phyloP scores from a whole-genome alignment of 2,888 invertebrate species.

The Strigamia maritima region DNA sequence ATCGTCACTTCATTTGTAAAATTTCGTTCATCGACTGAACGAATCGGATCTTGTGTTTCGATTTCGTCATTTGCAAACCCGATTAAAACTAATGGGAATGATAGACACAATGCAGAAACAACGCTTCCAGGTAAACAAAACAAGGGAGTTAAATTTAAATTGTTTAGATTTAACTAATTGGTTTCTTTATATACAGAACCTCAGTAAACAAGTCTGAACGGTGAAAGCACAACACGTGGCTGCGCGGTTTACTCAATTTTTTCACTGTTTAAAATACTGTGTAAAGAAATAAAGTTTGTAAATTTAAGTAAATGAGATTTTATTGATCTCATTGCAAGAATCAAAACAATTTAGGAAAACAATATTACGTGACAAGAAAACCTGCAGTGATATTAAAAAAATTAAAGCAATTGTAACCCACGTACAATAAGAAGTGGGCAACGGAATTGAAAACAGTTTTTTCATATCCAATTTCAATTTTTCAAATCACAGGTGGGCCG shows the following conservation, averaged over 20 bases:
- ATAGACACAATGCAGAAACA: not conserved
- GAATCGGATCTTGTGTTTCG: not conserved
- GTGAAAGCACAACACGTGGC: not conserved
- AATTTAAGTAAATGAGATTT: no score
- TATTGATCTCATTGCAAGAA: no score
- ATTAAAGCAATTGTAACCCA: no score
- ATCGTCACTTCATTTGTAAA: not conserved
- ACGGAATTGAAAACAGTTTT: no score
- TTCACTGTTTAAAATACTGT: not conserved
- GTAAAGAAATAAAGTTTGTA: not conserved
- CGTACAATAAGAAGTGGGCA: no score
- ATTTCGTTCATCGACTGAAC: not conserved
- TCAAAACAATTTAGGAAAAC: no score
- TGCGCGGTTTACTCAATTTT: not conserved
- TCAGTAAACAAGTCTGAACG: not conserved
- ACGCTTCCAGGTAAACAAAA: slow-evolving; percentile 5
- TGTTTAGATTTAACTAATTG: not conserved
- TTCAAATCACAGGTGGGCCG: no score
- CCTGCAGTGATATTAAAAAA: no score
- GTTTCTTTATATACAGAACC: not conserved
- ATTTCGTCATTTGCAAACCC: not conserved
- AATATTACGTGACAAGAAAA: no score
- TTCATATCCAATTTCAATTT: no score
- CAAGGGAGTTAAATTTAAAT: not conserved
- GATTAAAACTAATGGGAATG: not conserved